Evolutionary conservation across 23 tunicate genomes (phyloP).

Genomic region (Clavelina lepadiformis): DNA sequence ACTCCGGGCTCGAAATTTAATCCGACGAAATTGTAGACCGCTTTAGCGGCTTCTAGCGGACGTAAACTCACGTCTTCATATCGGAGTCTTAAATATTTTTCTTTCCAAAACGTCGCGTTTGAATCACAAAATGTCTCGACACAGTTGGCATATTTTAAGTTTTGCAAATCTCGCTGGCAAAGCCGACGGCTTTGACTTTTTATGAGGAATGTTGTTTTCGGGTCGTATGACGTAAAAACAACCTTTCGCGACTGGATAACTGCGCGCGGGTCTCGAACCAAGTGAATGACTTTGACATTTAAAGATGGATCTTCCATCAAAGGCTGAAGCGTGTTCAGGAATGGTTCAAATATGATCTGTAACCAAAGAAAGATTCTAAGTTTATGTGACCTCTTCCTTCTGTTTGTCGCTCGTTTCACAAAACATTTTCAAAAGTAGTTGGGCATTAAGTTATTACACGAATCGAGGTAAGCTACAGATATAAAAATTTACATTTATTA

Average conservation of each 20-base stretch:
- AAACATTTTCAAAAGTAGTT: too few species aligned
- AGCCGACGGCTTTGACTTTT: background rate
- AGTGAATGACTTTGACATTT: slow-evolving; percentile 27
- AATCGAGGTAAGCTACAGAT: too few species aligned
- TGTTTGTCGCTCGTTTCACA: too few species aligned
- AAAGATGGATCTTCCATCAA: too few species aligned
- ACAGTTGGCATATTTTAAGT: slow-evolving; percentile 1
- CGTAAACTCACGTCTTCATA: slow-evolving; percentile 28
- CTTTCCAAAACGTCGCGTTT: slow-evolving; percentile 7
- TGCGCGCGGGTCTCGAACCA: slow-evolving; percentile 62
- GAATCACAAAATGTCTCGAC: background rate
- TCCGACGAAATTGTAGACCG: slow-evolving; percentile 35
- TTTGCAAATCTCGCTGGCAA: slow-evolving; percentile 5
- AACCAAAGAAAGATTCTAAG: too few species aligned
- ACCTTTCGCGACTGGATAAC: slow-evolving; percentile 34
- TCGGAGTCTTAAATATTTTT: slow-evolving; percentile 15
- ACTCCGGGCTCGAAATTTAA: slow-evolving; percentile 22
- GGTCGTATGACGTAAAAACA: slow-evolving; percentile 2
- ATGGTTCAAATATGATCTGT: too few species aligned
- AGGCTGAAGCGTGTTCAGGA: too few species aligned
- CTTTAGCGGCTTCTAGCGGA: slow-evolving; percentile 14
- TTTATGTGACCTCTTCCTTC: too few species aligned
- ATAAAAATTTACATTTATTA: too few species aligned
- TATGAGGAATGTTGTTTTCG: background rate
- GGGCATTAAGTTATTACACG: too few species aligned